Evolutionary conservation across 2,113 vertebrate genomes (phyloP).

Genomic region (Protobothrops mucrosquamatus): DNA sequence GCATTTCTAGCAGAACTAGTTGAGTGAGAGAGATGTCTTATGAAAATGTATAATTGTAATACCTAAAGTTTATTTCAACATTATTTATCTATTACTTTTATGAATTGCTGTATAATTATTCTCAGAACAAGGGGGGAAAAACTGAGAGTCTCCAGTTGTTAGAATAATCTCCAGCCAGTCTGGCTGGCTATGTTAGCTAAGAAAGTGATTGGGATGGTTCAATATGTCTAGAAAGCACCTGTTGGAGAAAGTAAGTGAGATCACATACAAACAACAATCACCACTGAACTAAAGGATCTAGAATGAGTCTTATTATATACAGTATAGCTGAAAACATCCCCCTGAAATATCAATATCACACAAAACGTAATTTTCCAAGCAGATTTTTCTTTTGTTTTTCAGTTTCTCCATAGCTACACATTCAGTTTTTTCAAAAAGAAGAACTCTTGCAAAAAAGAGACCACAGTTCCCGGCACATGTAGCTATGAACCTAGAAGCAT

Average conservation of each 20-base stretch:
- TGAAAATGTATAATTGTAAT: background rate
- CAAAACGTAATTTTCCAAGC: background rate
- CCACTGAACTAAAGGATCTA: background rate
- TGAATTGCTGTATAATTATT: background rate
- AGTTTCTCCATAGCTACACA: background rate
- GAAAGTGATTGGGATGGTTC: background rate
- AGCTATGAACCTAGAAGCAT: background rate
- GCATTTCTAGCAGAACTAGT: background rate
- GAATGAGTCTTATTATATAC: background rate
- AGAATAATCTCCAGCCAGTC: background rate
- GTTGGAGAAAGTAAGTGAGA: background rate
- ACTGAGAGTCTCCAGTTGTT: background rate
- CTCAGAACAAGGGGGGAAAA: background rate
- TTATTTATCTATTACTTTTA: background rate
- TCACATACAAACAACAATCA: background rate
- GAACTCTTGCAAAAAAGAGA: background rate
- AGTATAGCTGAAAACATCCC: background rate
- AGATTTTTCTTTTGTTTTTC: background rate
- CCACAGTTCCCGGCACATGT: background rate
- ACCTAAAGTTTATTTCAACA: background rate
- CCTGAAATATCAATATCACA: background rate
- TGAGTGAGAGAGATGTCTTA: no score
- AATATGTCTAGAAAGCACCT: background rate
- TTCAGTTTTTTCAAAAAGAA: background rate
- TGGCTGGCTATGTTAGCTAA: background rate